A percentile compares a stretch with the other conserved stretches of the same genome.
Conservation (phyloP, 2,797 vertebrate genomes). For the Chloroceryle amazona region DNA sequence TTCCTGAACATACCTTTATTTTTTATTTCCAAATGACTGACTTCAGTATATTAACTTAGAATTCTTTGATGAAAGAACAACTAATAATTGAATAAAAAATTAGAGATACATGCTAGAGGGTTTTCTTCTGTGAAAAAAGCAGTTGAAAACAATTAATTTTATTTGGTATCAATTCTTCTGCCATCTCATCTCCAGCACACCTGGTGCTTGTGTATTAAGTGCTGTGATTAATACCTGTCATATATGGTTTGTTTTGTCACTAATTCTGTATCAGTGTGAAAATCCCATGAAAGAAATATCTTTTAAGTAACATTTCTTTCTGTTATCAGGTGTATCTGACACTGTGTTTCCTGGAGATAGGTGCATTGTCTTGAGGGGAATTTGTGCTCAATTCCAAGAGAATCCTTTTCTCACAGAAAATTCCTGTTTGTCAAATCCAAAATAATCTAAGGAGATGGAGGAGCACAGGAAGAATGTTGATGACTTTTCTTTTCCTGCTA, state of each 20-base stretch:
- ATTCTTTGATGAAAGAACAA: background rate
- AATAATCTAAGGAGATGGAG: background rate
- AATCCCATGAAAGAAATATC: background rate
- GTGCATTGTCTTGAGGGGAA: background rate
- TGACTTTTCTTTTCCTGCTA: background rate
- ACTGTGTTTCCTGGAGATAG: background rate
- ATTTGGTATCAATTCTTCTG: background rate
- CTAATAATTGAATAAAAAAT: background rate
- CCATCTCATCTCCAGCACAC: constrained; percentile 6
- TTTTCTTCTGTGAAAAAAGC: background rate
- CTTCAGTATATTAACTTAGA: background rate
- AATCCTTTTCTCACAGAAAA: background rate
- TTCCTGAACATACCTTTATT: background rate
- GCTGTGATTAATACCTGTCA: constrained; percentile 56
- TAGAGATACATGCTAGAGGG: background rate
- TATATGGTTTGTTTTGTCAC: constrained; percentile 17
- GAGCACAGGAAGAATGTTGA: background rate
- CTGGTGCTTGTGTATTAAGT: constrained; percentile 21
- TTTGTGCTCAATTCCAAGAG: background rate
- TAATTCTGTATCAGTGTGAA: background rate
- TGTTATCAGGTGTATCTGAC: background rate
- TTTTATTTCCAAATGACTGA: background rate
- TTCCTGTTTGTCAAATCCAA: background rate
- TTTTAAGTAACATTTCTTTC: background rate
- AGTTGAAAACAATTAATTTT: constrained; percentile 26